Conservation (phyloP, 2,888 invertebrate genomes). For the Pristionchus entomophagus region DNA sequence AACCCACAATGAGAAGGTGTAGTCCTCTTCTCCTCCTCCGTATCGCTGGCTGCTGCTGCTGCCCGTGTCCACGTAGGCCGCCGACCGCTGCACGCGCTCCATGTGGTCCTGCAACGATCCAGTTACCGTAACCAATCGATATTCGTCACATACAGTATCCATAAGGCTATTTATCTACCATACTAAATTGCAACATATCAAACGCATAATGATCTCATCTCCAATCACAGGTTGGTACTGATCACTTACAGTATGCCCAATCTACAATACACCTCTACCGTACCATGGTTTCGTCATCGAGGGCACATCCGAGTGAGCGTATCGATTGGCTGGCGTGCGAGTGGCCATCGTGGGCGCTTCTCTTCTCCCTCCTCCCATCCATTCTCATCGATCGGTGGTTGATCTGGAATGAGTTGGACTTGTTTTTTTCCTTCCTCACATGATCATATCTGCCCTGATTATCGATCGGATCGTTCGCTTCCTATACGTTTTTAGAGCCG, state of each 20-base stretch:
- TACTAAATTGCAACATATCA: no score
- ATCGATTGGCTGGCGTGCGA: slow-evolving; percentile 36
- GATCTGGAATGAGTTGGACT: slow-evolving; percentile 53
- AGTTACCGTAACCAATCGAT: neutral
- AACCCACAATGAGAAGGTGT: slow-evolving; percentile 42
- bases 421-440: neutral
- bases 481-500: neutral
- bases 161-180: no score
- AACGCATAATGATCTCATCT: no score
- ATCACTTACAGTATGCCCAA: no score
- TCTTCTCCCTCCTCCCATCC: neutral
- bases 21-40: slow-evolving; percentile 11
- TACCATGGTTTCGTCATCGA: slow-evolving; percentile 55
- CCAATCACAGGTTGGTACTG: no score
- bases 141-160: no score
- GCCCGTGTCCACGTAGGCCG: slow-evolving; percentile 64
- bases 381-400: slow-evolving; percentile 71
- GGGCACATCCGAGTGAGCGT: slow-evolving; percentile 65
- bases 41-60: neutral
- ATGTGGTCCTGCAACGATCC: slow-evolving; percentile 86
- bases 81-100: slow-evolving; percentile 86
- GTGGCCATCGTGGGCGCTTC: neutral
- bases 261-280: no score
- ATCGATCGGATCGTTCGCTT: no score
- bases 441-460: no score